Percentiles rank a stretch among this genome's conserved stretches.
Evolutionary conservation across 2,888 invertebrate species (phyloP).

Genomic region (Apeira syringaria): DNA sequence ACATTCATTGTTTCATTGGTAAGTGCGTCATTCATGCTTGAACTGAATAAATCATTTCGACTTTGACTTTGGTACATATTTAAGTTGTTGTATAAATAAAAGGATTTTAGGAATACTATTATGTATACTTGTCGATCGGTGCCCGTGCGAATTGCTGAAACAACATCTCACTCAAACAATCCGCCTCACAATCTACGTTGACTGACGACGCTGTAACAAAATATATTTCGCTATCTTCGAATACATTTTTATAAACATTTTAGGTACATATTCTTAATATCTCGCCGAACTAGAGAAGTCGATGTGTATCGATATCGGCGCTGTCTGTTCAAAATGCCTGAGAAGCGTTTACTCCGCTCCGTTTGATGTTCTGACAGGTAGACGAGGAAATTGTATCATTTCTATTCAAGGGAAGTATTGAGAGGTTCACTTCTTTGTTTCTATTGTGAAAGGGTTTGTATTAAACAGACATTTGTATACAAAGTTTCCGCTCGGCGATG

Average conservation of each 20-base stretch:
- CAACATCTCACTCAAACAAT: too few species aligned
- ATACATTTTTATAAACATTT: conserved; percentile 10
- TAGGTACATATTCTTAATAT: conserved; percentile 6
- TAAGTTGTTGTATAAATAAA: too few species aligned
- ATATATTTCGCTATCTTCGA: too few species aligned
- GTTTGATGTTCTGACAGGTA: conserved; percentile 24
- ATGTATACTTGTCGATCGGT: too few species aligned
- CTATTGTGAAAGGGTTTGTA: conserved; percentile 32
- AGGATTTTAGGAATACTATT: too few species aligned
- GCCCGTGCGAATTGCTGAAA: too few species aligned
- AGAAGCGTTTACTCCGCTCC: conserved; percentile 16
- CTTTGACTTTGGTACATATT: too few species aligned
- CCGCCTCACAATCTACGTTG: too few species aligned
- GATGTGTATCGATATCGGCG: conserved; percentile 7
- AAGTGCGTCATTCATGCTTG: too few species aligned
- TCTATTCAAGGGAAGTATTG: conserved; percentile 27
- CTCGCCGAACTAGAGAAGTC: conserved; percentile 6
- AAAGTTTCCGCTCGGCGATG: conserved; percentile 25
- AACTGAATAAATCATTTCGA: too few species aligned
- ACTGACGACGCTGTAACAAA: too few species aligned
- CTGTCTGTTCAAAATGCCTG: conserved; percentile 11
- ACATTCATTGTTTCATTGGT: too few species aligned
- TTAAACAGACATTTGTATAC: conserved; percentile 35
- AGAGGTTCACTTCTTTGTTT: conserved; percentile 30
- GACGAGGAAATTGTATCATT: conserved; percentile 30